A percentile compares a stretch with the other conserved stretches of the same genome.
These are phyloP conservation scores for Protosalanx chinensis DNA, from an alignment of 2,797 vertebrate species.

Conservation along the genomic window DNA sequence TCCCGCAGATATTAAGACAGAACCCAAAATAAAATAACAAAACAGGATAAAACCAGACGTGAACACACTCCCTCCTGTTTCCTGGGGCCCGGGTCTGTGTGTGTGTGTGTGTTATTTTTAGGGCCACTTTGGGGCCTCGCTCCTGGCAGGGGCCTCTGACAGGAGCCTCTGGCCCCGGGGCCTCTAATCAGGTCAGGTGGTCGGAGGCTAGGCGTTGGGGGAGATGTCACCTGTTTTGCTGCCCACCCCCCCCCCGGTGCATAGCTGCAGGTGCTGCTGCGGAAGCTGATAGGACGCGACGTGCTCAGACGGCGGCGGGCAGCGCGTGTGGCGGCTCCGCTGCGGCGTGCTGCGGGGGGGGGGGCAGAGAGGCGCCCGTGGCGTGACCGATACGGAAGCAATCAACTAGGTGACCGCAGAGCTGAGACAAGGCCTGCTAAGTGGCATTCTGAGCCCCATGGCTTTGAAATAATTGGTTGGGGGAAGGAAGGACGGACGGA, in stretches of 20 bases:
- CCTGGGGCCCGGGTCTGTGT: neutral
- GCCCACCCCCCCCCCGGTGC: slow-evolving; percentile 59
- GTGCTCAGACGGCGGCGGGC: slow-evolving; percentile 78
- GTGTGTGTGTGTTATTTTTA: slow-evolving; percentile 60
- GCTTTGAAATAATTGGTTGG: slow-evolving; percentile 91
- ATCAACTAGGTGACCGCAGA: slow-evolving; percentile 84
- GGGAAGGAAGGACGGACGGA: slow-evolving; percentile 51
- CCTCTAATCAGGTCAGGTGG: slow-evolving; percentile 55
- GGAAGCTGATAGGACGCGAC: slow-evolving; percentile 83
- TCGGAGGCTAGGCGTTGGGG: slow-evolving; percentile 25
- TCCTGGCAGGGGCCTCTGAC: slow-evolving; percentile 26
- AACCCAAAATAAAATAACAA: slow-evolving; percentile 6
- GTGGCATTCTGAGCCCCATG: slow-evolving; percentile 85
- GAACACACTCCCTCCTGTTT: slow-evolving; percentile 30
- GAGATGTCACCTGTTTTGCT: slow-evolving; percentile 83
- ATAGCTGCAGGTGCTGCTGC: slow-evolving; percentile 83
- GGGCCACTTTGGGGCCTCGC: slow-evolving; percentile 16
- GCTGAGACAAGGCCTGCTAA: slow-evolving; percentile 82
- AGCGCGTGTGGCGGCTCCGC: slow-evolving; percentile 57
- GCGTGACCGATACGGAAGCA: slow-evolving; percentile 73
- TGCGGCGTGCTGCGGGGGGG: slow-evolving; percentile 57
- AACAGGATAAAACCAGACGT: slow-evolving; percentile 23
- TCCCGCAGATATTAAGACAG: slow-evolving; percentile 34
- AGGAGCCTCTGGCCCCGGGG: slow-evolving; percentile 40
- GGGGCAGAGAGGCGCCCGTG: slow-evolving; percentile 66